phyloP scores from a whole-genome alignment of 92 coral and sea anemone genomes.

The Galaxea fascicularis region DNA sequence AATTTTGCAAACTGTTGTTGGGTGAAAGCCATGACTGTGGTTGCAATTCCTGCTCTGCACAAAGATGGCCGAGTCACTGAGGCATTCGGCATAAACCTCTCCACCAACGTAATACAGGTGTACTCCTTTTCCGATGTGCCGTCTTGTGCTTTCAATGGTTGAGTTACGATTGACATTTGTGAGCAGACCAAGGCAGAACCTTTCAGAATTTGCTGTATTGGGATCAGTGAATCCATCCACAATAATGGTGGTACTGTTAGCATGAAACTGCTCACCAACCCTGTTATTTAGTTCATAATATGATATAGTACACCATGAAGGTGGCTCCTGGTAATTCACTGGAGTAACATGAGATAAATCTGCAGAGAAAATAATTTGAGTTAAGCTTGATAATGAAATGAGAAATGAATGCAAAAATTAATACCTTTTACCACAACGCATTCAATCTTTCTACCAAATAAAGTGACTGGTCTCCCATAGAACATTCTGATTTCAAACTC shows the following conservation, averaged over 20 bases:
- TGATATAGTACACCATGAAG: slow-evolving; percentile 93
- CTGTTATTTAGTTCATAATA: slow-evolving; percentile 96
- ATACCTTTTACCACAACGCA: too few species aligned
- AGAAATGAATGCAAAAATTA: too few species aligned
- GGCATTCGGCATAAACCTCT: slow-evolving; percentile 98
- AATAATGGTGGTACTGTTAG: slow-evolving; percentile 83
- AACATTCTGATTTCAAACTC: too few species aligned
- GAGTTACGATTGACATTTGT: slow-evolving; percentile 97
- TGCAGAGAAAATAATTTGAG: not conserved
- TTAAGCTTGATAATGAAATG: too few species aligned
- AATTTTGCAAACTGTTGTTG: slow-evolving; percentile 98
- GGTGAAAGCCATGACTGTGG: slow-evolving; percentile 98
- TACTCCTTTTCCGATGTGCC: slow-evolving; percentile 98
- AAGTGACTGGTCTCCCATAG: too few species aligned
- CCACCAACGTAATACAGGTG: slow-evolving; percentile 99
- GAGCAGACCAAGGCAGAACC: slow-evolving; percentile 93
- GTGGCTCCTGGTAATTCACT: slow-evolving; percentile 96
- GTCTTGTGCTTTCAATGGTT: slow-evolving; percentile 96
- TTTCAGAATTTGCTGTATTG: slow-evolving; percentile 94
- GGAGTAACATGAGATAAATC: slow-evolving; percentile 86
- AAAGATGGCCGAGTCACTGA: slow-evolving; percentile 98
- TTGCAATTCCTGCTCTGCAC: slow-evolving; percentile 98
- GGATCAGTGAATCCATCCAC: slow-evolving; percentile 99
- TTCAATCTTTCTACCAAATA: too few species aligned
- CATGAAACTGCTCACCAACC: slow-evolving; percentile 97